Conservation (phyloP, 1,140 invertebrate genomes). For the Zaprionus lachaisei region DNA sequence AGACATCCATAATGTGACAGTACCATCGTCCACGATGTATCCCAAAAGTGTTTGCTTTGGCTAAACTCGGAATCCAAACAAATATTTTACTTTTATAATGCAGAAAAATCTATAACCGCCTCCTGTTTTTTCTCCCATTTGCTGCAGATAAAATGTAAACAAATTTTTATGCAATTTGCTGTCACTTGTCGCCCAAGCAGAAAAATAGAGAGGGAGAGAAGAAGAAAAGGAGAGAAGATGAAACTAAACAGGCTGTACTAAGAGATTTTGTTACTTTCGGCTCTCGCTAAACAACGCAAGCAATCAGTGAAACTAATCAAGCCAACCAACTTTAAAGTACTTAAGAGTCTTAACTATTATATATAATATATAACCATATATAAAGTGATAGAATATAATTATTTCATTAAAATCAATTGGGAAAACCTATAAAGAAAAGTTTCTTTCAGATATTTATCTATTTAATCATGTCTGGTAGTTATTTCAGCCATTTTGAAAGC, state of each 20-base stretch:
- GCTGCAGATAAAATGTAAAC: constrained; percentile 54
- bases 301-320: background rate
- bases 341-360: background rate
- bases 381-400: too few relatives aligned
- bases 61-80: constrained; percentile 47
- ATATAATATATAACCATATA: background rate
- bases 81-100: constrained; percentile 71
- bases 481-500: constrained; percentile 35
- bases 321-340: background rate
- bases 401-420: too few relatives aligned
- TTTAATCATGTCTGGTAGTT: background rate
- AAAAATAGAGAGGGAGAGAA: background rate
- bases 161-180: constrained; percentile 74
- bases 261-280: constrained; percentile 15
- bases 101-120: constrained; percentile 63
- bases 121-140: background rate
- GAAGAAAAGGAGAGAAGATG: background rate
- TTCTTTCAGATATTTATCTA: background rate
- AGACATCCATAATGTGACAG: constrained; percentile 50
- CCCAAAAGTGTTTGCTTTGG: constrained; percentile 34
- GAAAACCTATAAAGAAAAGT: too few relatives aligned
- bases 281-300: background rate
- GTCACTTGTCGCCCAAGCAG: constrained; percentile 48
- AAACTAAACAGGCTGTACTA: constrained; percentile 5
- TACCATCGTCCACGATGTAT: constrained; percentile 1